These are phyloP conservation scores for Xenus cinereus DNA, from an alignment of 2,113 vertebrate genomes.

Conservation along the genomic window DNA sequence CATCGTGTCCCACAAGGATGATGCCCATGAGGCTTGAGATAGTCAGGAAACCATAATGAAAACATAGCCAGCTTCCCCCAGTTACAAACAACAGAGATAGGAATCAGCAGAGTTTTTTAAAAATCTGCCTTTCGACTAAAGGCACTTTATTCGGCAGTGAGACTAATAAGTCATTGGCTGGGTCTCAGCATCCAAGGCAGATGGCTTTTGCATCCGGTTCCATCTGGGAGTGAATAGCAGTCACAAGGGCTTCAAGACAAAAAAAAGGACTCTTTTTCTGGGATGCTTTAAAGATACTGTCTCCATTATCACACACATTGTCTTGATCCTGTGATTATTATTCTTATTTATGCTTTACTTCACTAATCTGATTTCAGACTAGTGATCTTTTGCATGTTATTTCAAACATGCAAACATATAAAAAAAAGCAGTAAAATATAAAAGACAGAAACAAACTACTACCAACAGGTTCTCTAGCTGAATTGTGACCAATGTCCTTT, in stretches of 20 bases:
- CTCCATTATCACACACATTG: not conserved
- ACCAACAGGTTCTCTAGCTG: not conserved
- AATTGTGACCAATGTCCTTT: not conserved
- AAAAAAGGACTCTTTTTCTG: not conserved
- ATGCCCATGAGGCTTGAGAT: not conserved
- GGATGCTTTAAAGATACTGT: not conserved
- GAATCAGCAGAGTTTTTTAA: not conserved
- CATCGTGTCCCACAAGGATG: not conserved
- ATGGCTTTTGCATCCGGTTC: not conserved
- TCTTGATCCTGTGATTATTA: not conserved
- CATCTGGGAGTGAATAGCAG: not conserved
- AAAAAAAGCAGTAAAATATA: not conserved
- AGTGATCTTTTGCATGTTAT: not conserved
- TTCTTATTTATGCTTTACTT: not conserved
- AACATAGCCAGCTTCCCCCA: not conserved
- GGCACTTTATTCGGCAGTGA: not conserved
- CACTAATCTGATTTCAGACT: not conserved
- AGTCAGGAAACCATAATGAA: not conserved
- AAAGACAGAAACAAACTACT: not conserved
- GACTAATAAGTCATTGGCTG: not conserved
- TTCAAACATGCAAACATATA: not conserved
- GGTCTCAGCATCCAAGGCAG: not conserved
- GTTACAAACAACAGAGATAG: not conserved
- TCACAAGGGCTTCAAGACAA: not conserved
- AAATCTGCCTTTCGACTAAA: not conserved